These are phyloP conservation scores for Kryphioiulus occultus DNA, from an alignment of 2,888 invertebrate genomes.

Conservation along the genomic window DNA sequence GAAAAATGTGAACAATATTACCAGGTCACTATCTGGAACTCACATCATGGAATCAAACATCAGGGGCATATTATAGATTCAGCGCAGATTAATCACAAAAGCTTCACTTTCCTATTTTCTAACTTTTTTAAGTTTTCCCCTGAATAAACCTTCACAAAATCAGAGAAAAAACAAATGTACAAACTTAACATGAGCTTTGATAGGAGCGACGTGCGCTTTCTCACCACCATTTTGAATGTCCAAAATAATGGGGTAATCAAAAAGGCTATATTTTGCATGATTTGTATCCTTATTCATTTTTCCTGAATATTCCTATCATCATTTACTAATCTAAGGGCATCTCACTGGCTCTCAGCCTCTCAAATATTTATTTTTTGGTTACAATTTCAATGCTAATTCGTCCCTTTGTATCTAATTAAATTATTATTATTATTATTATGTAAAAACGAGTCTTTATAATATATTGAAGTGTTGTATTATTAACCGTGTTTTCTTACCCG, in stretches of 20 bases:
- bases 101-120: background rate
- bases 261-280: constrained; percentile 4
- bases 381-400: constrained; percentile 20
- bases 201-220: background rate
- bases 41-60: background rate
- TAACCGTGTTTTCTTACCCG: constrained; percentile 40
- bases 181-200: background rate
- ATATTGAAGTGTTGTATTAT: constrained; percentile 40
- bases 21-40: background rate
- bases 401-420: constrained; percentile 32
- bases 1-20: background rate
- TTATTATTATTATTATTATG: constrained; percentile 28
- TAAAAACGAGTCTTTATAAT: constrained; percentile 36
- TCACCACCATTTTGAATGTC: constrained; percentile 3
- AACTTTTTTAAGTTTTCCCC: background rate
- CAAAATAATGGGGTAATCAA: constrained; percentile 29
- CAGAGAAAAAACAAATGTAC: constrained; percentile 6
- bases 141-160: background rate
- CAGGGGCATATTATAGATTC: background rate
- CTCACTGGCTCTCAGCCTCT: constrained; percentile 1
- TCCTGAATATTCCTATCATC: background rate
- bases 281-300: background rate
- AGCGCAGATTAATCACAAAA: background rate
- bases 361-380: constrained; percentile 36
- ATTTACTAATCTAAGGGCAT: background rate